Evolutionary conservation across 2,113 vertebrate species (phyloP).

Genomic region (Nanorana parkeri): DNA sequence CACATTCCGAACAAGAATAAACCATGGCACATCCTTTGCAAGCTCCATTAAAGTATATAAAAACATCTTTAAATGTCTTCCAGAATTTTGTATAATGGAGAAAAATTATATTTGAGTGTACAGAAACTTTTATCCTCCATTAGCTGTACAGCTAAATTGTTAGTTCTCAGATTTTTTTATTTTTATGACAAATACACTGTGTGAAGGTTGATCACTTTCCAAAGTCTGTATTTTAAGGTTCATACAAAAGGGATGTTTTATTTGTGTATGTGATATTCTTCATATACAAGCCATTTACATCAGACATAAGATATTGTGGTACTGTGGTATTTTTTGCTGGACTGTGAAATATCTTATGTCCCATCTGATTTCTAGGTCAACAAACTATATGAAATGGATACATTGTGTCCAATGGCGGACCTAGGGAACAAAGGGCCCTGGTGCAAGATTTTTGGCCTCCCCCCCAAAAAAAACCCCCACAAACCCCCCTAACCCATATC

Average conservation of each 20-base stretch:
- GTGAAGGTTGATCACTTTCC: not conserved
- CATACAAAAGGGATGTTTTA: not conserved
- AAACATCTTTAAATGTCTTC: conserved; percentile 40
- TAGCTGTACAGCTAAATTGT: conserved; percentile 36
- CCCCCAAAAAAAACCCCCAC: too few relatives aligned
- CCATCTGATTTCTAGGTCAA: too few relatives aligned
- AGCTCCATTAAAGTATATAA: conserved; percentile 48
- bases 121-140: conserved; percentile 45
- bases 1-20: conserved; percentile 44
- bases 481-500: too few relatives aligned
- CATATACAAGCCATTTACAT: not conserved
- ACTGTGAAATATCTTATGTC: too few relatives aligned
- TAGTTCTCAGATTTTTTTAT: conserved; percentile 14
- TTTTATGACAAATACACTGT: not conserved
- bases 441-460: too few relatives aligned
- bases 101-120: conserved; percentile 43
- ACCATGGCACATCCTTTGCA: conserved; percentile 23
- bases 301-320: too few relatives aligned
- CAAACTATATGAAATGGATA: too few relatives aligned
- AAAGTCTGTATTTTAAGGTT: not conserved
- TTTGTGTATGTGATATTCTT: not conserved
- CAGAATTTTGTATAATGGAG: conserved; percentile 35
- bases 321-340: too few relatives aligned
- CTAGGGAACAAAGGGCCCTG: too few relatives aligned
- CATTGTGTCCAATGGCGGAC: too few relatives aligned